Conservation (phyloP, 2,797 vertebrate genomes). For the Leptatherina wallacei region DNA sequence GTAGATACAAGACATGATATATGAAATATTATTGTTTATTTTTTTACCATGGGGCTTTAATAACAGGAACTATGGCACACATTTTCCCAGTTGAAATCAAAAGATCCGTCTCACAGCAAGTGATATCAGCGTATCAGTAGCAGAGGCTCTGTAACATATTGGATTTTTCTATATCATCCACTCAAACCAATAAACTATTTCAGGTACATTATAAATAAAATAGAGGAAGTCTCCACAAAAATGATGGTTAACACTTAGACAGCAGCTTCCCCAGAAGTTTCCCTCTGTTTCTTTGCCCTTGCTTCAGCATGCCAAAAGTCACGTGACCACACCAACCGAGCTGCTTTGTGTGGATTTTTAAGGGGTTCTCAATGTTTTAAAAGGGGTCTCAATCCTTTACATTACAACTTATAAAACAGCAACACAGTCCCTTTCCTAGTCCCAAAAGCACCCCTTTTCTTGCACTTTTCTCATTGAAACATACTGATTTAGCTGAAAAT, state of each 20-base stretch:
- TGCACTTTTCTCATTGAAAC: no score
- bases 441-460: no score
- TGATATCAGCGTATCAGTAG: slow-evolving; percentile 1
- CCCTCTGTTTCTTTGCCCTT: not conserved
- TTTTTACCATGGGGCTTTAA: slow-evolving; percentile 40
- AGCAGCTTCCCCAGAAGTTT: not conserved
- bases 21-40: slow-evolving; percentile 60
- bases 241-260: not conserved
- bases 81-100: slow-evolving; percentile 41
- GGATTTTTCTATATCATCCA: not conserved
- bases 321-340: no score
- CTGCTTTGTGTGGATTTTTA: no score
- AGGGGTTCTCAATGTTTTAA: no score
- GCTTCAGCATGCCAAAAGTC: not conserved
- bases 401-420: no score
- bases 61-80: slow-evolving; percentile 42
- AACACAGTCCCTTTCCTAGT: no score
- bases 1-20: slow-evolving; percentile 45
- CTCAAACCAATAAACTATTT: not conserved
- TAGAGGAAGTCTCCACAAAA: not conserved
- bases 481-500: no score
- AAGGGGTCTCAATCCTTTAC: no score
- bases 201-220: not conserved
- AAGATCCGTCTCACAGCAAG: slow-evolving; percentile 17
- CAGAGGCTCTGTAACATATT: slow-evolving; percentile 3